phyloP scores from a whole-genome alignment of 2,888 invertebrate species.

The Amphipoea lucens region DNA sequence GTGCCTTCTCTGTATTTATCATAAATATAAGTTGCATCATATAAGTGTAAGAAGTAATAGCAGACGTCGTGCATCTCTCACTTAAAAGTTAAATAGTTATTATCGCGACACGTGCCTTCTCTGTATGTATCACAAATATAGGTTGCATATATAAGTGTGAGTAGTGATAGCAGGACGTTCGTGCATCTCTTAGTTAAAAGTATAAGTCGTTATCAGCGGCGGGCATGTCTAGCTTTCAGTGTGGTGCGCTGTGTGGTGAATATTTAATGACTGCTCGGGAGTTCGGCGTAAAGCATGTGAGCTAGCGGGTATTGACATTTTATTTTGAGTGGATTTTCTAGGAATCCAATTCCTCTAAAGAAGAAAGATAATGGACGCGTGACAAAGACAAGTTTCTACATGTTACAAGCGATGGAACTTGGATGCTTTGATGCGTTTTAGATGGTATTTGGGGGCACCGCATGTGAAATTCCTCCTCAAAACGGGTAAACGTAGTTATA shows the following conservation, averaged over 20 bases:
- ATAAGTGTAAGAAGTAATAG: too few relatives aligned
- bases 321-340: neutral
- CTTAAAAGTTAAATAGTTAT: constrained; percentile 66
- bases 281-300: constrained; percentile 4
- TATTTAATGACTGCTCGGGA: constrained; percentile 56
- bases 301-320: constrained; percentile 5
- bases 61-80: constrained; percentile 39
- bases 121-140: neutral
- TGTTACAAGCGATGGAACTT: neutral
- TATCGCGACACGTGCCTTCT: neutral
- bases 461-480: neutral
- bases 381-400: neutral
- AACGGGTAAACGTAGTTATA: neutral
- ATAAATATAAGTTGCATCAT: constrained; percentile 24
- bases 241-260: constrained; percentile 60
- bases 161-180: constrained; percentile 30
- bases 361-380: neutral
- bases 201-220: constrained; percentile 64
- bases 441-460: neutral
- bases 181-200: constrained; percentile 58
- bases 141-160: neutral
- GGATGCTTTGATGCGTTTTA: too few relatives aligned
- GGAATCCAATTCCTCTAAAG: neutral
- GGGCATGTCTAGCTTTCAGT: constrained; percentile 63
- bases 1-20: neutral